A percentile compares a stretch with the other conserved stretches of the same genome.
Evolutionary conservation across 2,797 vertebrate genomes (phyloP).

Genomic region (Jordanella pulchra): DNA sequence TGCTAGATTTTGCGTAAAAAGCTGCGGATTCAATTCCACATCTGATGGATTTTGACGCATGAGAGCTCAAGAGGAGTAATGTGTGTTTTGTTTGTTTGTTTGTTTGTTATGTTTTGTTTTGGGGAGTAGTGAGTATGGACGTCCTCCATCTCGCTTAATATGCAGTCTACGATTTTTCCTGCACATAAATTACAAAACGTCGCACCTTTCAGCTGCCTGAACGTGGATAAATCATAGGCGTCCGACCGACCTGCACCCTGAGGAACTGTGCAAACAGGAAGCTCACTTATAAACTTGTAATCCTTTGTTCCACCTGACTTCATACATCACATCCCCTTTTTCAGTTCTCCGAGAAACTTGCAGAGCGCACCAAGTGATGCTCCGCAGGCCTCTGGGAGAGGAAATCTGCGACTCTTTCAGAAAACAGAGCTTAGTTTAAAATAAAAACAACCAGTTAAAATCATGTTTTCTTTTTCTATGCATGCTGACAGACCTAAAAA

Average conservation of each 20-base stretch:
- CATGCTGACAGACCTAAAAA: background rate
- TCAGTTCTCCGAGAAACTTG: slow-evolving; percentile 15
- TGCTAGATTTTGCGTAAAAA: background rate
- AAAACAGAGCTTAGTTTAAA: background rate
- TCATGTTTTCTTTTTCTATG: background rate
- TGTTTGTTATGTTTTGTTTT: too few species aligned
- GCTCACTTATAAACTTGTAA: slow-evolving; percentile 17
- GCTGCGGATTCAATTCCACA: background rate
- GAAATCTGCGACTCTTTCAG: slow-evolving; percentile 1
- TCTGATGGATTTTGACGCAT: slow-evolving; percentile 2
- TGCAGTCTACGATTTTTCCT: slow-evolving; percentile 30
- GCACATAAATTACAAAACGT: slow-evolving; percentile 52
- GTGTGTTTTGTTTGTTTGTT: background rate
- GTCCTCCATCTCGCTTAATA: background rate
- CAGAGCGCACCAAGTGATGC: slow-evolving; percentile 26
- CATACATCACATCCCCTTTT: background rate
- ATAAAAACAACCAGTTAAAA: background rate
- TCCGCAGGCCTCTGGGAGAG: slow-evolving; percentile 20
- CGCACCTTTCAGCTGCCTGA: slow-evolving; percentile 20
- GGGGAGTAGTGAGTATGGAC: background rate
- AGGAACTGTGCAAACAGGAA: slow-evolving; percentile 18
- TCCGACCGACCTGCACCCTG: slow-evolving; percentile 37
- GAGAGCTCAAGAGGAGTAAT: background rate
- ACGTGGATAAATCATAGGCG: slow-evolving; percentile 41
- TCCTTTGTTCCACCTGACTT: slow-evolving; percentile 5